Conservation (phyloP, 1,140 invertebrate species). For the Euwallacea similis region DNA sequence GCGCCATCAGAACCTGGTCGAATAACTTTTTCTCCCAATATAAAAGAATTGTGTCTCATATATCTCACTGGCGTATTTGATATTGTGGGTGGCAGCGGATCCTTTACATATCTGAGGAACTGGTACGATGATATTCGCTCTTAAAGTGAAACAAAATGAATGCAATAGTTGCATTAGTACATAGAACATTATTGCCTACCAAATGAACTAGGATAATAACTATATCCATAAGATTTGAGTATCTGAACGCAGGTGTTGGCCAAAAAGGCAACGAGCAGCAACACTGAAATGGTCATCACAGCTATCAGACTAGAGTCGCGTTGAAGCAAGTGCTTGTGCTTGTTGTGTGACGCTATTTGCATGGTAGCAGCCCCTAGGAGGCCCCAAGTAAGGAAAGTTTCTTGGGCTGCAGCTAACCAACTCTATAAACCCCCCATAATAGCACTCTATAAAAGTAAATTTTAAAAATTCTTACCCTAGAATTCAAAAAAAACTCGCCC, state of each 20-base stretch:
- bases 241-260: constrained; percentile 80
- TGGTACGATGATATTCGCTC: constrained; percentile 73
- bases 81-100: constrained; percentile 56
- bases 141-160: constrained; percentile 30
- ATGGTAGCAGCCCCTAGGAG: constrained; percentile 81
- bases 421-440: constrained; percentile 58
- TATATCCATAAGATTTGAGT: constrained; percentile 69
- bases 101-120: constrained; percentile 64
- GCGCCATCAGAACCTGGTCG: constrained; percentile 59
- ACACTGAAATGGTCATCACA: constrained; percentile 72
- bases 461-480: constrained; percentile 58
- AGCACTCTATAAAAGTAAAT: no score
- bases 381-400: constrained; percentile 89
- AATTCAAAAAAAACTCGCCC: constrained; percentile 82
- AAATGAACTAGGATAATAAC: constrained; percentile 80
- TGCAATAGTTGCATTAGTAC: background rate
- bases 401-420: constrained; percentile 85
- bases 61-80: constrained; percentile 62
- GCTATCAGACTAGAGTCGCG: constrained; percentile 79
- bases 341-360: constrained; percentile 77
- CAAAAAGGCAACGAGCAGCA: constrained; percentile 74
- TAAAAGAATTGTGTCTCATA: constrained; percentile 69
- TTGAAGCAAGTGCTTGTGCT: constrained; percentile 69
- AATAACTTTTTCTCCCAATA: constrained; percentile 70
- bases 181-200: constrained; percentile 61